phyloP scores from a whole-genome alignment of 2,113 vertebrate species.

The Ifrita kowaldi region DNA sequence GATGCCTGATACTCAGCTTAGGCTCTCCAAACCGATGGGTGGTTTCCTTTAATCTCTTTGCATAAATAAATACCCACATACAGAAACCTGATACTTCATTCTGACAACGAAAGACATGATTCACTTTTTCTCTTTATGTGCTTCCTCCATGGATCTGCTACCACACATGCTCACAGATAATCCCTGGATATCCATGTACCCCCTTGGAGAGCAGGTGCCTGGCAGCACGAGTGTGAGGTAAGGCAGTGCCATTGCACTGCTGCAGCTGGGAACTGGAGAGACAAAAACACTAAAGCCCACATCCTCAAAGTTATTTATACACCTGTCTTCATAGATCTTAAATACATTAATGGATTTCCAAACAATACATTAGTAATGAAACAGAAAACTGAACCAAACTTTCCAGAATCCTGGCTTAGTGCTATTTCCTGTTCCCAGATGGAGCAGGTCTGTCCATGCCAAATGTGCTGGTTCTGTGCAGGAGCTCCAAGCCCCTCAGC shows the following conservation, averaged over 20 bases:
- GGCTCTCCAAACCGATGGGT: fast-evolving
- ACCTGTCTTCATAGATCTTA: not conserved
- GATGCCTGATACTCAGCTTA: not conserved
- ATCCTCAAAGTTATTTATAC: not conserved
- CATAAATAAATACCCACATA: not conserved
- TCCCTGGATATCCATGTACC: not conserved
- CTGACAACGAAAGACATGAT: not conserved
- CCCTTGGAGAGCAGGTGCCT: not conserved
- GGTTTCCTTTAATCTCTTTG: not conserved
- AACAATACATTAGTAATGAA: not conserved
- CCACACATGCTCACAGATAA: not conserved
- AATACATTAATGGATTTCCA: not conserved
- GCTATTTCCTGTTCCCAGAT: not conserved
- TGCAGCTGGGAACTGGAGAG: not conserved
- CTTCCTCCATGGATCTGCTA: not conserved
- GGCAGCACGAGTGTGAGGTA: not conserved
- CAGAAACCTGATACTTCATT: not conserved
- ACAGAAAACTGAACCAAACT: not conserved
- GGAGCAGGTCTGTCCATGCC: not conserved
- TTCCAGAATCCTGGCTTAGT: fast-evolving
- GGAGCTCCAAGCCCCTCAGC: not conserved
- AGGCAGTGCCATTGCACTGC: not conserved
- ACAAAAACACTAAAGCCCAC: not conserved
- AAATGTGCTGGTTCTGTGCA: not conserved
- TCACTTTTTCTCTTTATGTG: not conserved